Evolutionary conservation across 2,113 vertebrate genomes (phyloP), one percentile per base, ranked within the genome.

Genomic region (Ochotona curzoniae): DNA sequence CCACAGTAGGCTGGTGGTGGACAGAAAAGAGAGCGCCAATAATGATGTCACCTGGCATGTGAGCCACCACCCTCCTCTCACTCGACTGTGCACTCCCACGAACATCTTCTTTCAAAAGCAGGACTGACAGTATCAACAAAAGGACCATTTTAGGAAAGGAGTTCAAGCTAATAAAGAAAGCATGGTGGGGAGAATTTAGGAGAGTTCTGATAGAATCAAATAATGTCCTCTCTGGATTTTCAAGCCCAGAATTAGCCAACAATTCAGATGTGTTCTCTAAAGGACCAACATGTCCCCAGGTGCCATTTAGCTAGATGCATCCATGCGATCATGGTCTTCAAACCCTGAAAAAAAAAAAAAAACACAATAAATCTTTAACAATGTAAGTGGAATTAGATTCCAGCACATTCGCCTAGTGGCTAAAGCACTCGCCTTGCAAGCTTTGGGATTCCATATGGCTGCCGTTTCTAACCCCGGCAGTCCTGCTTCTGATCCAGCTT

Each of bases 1-100:
- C 99, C 47, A 99, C 99, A 0, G 98, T 98, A 26, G 99, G 99
- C 96, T 99, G 99, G 95, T 99, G 99, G 96, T 99, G 99, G 86
- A 99, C 99, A 0, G 99, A 99, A 97, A 99, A 99, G 49, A 99
- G 97, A 15, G 99, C 99, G 91, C 99, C 99, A 30, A 99, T 99
- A 91, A 99, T 99, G 97, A 99, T 98, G 98, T 99, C 99, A 17
- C 99, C 99, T 2, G 99, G 98, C 93, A 99, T 98, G 93, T 99
- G 98, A 67, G 99, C 99, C 89, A 99, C 99, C 95, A 99, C 99
- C 47, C 99, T 98, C 89, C 99, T 98, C 96, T 99, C 99, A 76
- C 94, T 99, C 71, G 99, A 97, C 96, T 99, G 99, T 87, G 98
- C 98, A 90, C 98, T 98, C 82, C 98, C 97, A 95, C 97, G 97